phyloP scores from a whole-genome alignment of 2,113 vertebrate genomes.

The Gallinago jamesoni region DNA sequence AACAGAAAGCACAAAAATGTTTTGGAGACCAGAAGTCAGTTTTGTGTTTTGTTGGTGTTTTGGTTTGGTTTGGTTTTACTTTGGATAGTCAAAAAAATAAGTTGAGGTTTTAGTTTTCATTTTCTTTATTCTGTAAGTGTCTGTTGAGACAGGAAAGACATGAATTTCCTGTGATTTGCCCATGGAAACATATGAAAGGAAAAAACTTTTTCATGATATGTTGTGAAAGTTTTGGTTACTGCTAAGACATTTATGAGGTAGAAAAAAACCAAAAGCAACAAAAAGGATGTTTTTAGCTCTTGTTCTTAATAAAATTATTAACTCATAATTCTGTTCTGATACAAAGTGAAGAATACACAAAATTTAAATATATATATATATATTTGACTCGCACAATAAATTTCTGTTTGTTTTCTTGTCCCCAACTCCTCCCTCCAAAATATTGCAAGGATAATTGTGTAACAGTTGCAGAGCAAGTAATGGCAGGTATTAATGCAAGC shows the following conservation, averaged over 20 bases:
- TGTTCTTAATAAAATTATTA: conserved; percentile 8
- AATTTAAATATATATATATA: background rate
- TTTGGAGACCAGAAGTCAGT: background rate
- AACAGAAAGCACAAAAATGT: background rate
- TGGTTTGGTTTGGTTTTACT: conserved; percentile 10
- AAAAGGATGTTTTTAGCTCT: background rate
- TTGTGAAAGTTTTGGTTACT: conserved; percentile 34
- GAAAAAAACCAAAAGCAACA: conserved; percentile 6
- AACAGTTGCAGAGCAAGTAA: background rate
- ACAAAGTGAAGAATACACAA: background rate
- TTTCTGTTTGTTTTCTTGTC: background rate
- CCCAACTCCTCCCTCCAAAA: background rate
- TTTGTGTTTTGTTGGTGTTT: background rate
- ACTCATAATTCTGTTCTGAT: background rate
- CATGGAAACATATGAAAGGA: conserved; percentile 21
- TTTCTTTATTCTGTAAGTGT: conserved; percentile 9
- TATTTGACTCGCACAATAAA: background rate
- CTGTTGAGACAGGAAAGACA: conserved; percentile 24
- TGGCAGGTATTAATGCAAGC: background rate
- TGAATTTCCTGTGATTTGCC: conserved; percentile 31
- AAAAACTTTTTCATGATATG: conserved; percentile 18
- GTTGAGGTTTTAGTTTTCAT: background rate
- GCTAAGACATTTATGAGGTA: background rate
- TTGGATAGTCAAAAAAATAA: conserved; percentile 13
- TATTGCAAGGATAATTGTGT: background rate